phyloP scores from a whole-genome alignment of 1,140 invertebrate species.

The Neocloeon triangulifer region DNA sequence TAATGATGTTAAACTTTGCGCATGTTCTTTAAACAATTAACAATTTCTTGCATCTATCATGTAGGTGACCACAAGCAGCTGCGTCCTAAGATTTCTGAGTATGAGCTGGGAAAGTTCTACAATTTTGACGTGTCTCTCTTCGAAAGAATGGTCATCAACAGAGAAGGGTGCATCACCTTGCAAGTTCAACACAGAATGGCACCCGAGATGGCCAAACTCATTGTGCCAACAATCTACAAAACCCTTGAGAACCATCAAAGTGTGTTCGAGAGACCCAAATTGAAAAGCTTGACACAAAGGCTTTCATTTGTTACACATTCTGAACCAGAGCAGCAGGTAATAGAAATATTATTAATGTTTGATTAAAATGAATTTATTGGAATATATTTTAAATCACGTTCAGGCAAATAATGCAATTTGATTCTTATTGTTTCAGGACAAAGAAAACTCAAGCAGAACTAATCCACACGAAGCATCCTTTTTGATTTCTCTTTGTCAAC shows the following conservation, averaged over 20 bases:
- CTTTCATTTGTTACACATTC: constrained; percentile 37
- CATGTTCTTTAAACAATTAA: no score
- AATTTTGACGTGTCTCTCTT: constrained; percentile 47
- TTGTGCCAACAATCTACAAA: constrained; percentile 34
- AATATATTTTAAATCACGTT: no score
- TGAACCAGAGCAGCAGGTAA: constrained; percentile 22
- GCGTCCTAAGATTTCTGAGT: constrained; percentile 34
- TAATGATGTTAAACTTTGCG: no score
- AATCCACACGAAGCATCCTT: constrained; percentile 35
- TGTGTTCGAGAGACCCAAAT: constrained; percentile 22
- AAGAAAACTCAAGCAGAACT: constrained; percentile 24
- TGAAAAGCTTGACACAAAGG: constrained; percentile 25
- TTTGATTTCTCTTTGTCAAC: constrained; percentile 26
- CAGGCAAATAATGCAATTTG: no score
- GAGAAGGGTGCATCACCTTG: constrained; percentile 24
- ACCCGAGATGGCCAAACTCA: constrained; percentile 31
- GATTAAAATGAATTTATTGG: no score
- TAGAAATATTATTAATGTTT: no score
- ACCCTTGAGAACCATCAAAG: constrained; percentile 25
- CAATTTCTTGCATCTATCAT: no score
- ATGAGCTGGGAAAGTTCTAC: constrained; percentile 28
- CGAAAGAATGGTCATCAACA: constrained; percentile 39
- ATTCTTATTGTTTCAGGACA: no score
- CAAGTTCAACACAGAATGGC: constrained; percentile 41
- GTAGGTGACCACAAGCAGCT: constrained; percentile 61